Evolutionary conservation across 2,113 vertebrate genomes (phyloP), one percentile per base, ranked within the genome.

Genomic region (Pterocles gutturalis): DNA sequence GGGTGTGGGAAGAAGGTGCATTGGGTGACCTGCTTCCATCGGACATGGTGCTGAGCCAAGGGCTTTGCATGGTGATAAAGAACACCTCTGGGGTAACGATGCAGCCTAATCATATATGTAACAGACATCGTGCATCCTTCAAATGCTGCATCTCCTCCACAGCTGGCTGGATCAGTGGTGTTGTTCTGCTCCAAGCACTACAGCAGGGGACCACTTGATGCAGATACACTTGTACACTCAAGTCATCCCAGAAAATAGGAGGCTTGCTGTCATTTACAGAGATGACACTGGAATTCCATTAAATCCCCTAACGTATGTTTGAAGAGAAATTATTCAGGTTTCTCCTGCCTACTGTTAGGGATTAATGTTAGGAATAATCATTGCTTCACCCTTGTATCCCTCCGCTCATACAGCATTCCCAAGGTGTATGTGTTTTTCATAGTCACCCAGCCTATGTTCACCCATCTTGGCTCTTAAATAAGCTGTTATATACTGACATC

Each of bases 401-500:
- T 64, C 38, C 0, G 0, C 45, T 85, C 11, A 25, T 13, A 36
- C 19, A 78, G 70, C 26, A 45, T 75, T 57, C 55, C 69, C 65
- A 67, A 77, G 79, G 36, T 80, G n/a, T 65, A 9, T 48, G n/a
- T 66, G 31, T 51, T 87, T 64, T 71, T 58, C 45, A 11, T 48
- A 82, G 86, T 11, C 53, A 84, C 48, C 29, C 51, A 57, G 67
- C 12, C 61, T 46, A 1, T 25, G 51, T 54, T 79, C 72, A 79
- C 57, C 48, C 33, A 57, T 85, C 87, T 82, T 77, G 84, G 43
- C 86, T 89, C 69, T 76, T 91, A 89, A 95, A 83, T 84, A 93
- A 95, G 83, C 57, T 92, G 90, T 79, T 83, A n/a, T 6, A 31
- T 76, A 45, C 48, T 54, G 94, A 89, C 88, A 87, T 79, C 80